Evolutionary conservation across 2,888 invertebrate genomes (phyloP), one percentile per base, ranked within the genome.

Genomic region (Punctoribates punctum): DNA sequence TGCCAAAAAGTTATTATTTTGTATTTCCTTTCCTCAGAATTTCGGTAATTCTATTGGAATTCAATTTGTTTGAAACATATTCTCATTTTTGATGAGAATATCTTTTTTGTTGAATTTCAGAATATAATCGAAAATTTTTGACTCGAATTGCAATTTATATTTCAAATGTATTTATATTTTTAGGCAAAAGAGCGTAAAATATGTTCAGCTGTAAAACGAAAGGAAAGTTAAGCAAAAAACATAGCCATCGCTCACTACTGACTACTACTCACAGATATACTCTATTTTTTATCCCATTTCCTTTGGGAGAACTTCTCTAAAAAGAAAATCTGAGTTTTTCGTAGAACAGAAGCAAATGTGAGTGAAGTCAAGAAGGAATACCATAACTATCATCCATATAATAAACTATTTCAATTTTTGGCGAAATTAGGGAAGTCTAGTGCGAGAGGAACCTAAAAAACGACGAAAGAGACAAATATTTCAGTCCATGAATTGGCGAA

Each of bases 211-310:
- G 20, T 17, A 51, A 51, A 57, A 57, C 13, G 57, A 25, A 57
- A 57, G n/a, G 57, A 57, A 57, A 20, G 60, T 11, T 27, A 15
- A 60, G 60, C 23, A 23, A 57, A 60, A 60, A 60, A 60, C 60
- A 60, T 29, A 29, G 13, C 27, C 27, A 27, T 67, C 65, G 34
- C 65, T 72, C 72, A 48, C 48, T 5, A 34, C 34, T 34, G 4
- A 34, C 34, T 5, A 8, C 34, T 8, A 34, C 72, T 13, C 48
- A 48, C 46, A 48, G 46, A 72, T 48, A 42, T 72, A 72, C 25
- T 67, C 34, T 46, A 72, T 48, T 72, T 72, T 72, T 72, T 72
- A 72, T 13, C 38, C 38, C 72, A 72, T 72, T 72, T 72, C 72
- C 72, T 72, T 72, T 72, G 46, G 72, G 72, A 70, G 70, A 38